Conservation (phyloP, 2,888 invertebrate species). For the Cosmopolites sordidus region DNA sequence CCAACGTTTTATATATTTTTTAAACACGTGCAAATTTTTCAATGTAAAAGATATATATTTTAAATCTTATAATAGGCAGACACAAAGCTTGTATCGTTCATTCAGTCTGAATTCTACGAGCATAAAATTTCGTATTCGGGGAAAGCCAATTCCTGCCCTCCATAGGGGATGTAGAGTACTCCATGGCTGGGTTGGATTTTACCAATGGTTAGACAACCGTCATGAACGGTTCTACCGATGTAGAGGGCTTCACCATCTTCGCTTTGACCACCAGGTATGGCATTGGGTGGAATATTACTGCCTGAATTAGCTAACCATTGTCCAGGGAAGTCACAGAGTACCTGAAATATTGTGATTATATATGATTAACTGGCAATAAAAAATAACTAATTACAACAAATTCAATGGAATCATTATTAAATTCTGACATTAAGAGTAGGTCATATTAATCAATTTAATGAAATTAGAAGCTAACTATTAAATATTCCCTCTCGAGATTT, state of each 20-base stretch:
- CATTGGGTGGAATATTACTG: slow-evolving; percentile 67
- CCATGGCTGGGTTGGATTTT: slow-evolving; percentile 75
- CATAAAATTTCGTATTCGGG: slow-evolving; percentile 74
- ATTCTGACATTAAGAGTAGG: no score
- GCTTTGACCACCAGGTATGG: slow-evolving; percentile 64
- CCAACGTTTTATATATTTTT: no score
- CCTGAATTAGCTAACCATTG: slow-evolving; percentile 44
- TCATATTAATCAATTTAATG: no score
- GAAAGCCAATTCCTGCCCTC: slow-evolving; percentile 72
- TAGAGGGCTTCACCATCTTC: slow-evolving; percentile 77
- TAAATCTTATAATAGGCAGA: slow-evolving; percentile 5
- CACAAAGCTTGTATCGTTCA: slow-evolving; percentile 4
- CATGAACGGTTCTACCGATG: slow-evolving; percentile 72
- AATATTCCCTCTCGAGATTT: no score
- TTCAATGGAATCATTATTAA: no score
- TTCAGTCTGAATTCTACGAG: slow-evolving; percentile 12
- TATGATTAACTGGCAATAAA: no score
- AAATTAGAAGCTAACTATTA: no score
- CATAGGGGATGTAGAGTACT: slow-evolving; percentile 79
- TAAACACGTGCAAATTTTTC: no score
- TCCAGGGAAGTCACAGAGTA: slow-evolving; percentile 45
- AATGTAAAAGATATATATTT: background rate
- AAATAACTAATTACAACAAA: no score
- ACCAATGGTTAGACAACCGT: slow-evolving; percentile 71
- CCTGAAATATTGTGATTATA: no score